phyloP scores from a whole-genome alignment of 2,113 vertebrate species.

The Isurus oxyrinchus region DNA sequence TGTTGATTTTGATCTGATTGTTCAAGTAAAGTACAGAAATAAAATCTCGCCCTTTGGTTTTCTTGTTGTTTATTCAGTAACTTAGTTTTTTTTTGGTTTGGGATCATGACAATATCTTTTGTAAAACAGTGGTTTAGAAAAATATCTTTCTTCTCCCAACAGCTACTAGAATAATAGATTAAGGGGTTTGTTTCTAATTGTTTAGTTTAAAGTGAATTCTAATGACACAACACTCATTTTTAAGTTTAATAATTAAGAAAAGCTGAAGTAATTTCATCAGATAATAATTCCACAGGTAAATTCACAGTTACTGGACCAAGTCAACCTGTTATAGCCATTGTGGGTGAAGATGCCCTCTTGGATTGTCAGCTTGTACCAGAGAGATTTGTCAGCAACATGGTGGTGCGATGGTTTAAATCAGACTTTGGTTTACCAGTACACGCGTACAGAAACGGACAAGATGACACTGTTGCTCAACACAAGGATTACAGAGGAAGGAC shows the following conservation, averaged over 20 bases:
- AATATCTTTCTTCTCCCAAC: neutral
- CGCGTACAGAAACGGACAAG: conserved; percentile 27
- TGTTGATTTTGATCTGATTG: no score
- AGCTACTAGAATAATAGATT: neutral
- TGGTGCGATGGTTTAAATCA: conserved; percentile 45
- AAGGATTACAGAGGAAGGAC: conserved; percentile 43
- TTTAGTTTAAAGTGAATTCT: neutral
- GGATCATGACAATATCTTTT: no score
- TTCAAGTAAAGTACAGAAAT: no score
- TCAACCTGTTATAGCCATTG: conserved; percentile 39
- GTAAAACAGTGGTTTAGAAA: no score
- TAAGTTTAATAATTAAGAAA: neutral
- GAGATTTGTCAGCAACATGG: conserved; percentile 41
- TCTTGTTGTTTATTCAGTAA: no score
- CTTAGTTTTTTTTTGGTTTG: no score
- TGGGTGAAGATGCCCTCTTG: conserved; percentile 45
- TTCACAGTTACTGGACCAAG: neutral
- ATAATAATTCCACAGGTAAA: neutral
- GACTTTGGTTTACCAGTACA: conserved; percentile 40
- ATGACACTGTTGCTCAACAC: conserved; percentile 39
- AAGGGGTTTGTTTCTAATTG: neutral
- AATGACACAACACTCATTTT: neutral
- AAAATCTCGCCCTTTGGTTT: no score
- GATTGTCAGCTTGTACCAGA: conserved; percentile 44
- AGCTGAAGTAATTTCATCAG: neutral